A percentile compares a stretch with the other conserved stretches of the same genome.
phyloP scores from a whole-genome alignment of 1,140 invertebrate species.

The Mesaphorura yosii region DNA sequence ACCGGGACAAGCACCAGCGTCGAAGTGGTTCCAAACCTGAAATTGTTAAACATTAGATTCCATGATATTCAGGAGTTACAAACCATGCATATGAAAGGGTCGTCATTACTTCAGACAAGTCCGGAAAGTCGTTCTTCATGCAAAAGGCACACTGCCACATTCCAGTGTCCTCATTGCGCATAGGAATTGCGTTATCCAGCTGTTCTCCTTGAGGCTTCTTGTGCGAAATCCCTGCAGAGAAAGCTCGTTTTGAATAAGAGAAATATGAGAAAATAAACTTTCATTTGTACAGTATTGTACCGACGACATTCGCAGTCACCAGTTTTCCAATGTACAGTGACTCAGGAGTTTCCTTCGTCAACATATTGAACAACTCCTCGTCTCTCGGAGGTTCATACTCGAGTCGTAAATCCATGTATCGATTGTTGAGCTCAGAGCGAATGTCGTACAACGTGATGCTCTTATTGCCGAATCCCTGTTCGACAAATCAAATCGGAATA shows the following conservation, averaged over 20 bases:
- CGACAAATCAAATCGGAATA: not conserved
- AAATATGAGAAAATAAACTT: not conserved
- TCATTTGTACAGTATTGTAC: slow-evolving; percentile 31
- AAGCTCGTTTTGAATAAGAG: not conserved
- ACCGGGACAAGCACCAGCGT: slow-evolving; percentile 86
- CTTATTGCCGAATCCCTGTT: slow-evolving; percentile 82
- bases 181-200: slow-evolving; percentile 87
- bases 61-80: slow-evolving; percentile 8
- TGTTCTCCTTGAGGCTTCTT: slow-evolving; percentile 84
- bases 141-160: slow-evolving; percentile 97
- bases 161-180: slow-evolving; percentile 82
- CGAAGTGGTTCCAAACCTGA: slow-evolving; percentile 94
- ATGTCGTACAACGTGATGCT: slow-evolving; percentile 97
- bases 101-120: slow-evolving; percentile 65
- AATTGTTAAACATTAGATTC: too few relatives aligned
- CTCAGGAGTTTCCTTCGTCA: slow-evolving; percentile 92
- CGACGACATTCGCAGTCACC: slow-evolving; percentile 59
- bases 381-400: slow-evolving; percentile 64
- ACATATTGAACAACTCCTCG: slow-evolving; percentile 84
- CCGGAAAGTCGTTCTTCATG: slow-evolving; percentile 85
- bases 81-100: not conserved
- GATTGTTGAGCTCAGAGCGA: slow-evolving; percentile 81
- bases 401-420: slow-evolving; percentile 86
- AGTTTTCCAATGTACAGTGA: slow-evolving; percentile 89
- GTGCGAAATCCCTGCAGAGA: slow-evolving; percentile 53